Conservation (phyloP, 2,113 vertebrate species). For the Hippotragus niger region DNA sequence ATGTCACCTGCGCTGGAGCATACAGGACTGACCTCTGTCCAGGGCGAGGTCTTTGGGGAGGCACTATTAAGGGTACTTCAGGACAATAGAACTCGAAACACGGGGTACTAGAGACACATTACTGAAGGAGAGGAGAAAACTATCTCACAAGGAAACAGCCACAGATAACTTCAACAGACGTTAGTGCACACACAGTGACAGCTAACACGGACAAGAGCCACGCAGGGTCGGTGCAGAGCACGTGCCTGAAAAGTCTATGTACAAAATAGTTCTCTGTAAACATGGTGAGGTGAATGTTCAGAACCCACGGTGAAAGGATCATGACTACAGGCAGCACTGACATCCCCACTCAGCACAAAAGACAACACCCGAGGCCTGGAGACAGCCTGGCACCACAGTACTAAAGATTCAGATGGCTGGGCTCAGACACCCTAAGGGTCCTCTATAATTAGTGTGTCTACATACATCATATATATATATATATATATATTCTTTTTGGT, state of each 20-base stretch:
- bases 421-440: constrained; percentile 81
- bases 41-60: constrained; percentile 58
- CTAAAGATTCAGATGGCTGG: constrained; percentile 80
- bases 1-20: constrained; percentile 73
- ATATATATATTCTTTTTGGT: constrained; percentile 89
- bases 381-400: constrained; percentile 87
- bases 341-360: constrained; percentile 92
- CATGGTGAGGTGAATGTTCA: constrained; percentile 94
- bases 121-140: constrained; percentile 87
- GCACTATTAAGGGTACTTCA: constrained; percentile 52
- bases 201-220: constrained; percentile 92
- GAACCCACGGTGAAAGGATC: constrained; percentile 90
- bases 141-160: constrained; percentile 91
- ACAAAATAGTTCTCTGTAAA: constrained; percentile 98
- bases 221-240: constrained; percentile 94
- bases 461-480: constrained; percentile 56
- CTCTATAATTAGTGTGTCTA: constrained; percentile 37
- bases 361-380: constrained; percentile 89
- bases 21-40: constrained; percentile 44
- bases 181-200: constrained; percentile 88
- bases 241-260: constrained; percentile 95
- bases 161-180: constrained; percentile 89
- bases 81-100: constrained; percentile 50
- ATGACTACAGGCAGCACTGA: constrained; percentile 96
- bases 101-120: constrained; percentile 49